A percentile compares a stretch with the other conserved stretches of the same genome.
Conservation (phyloP, 2,888 invertebrate species). For the Troides oblongomaculatus region DNA sequence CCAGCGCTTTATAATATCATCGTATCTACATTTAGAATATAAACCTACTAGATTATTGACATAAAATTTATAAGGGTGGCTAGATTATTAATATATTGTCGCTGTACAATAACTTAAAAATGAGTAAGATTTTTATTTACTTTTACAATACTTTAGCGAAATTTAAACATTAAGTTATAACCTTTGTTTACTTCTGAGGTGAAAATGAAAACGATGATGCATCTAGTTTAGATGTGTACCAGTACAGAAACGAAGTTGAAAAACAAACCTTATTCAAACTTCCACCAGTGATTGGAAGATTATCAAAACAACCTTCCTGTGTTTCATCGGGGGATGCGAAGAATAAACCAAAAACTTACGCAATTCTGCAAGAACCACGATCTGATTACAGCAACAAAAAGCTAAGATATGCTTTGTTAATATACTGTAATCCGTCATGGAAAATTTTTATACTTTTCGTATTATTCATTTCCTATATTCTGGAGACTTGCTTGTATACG, state of each 20-base stretch:
- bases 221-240: conserved; percentile 53
- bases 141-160: not conserved
- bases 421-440: conserved; percentile 66
- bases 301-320: conserved; percentile 34
- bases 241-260: conserved; percentile 49
- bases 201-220: conserved; percentile 35
- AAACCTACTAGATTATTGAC: conserved; percentile 27
- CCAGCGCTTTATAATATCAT: not conserved
- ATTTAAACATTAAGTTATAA: not conserved
- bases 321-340: conserved; percentile 44
- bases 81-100: conserved; percentile 18
- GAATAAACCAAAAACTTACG: conserved; percentile 59
- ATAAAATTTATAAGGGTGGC: not conserved
- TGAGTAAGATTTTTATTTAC: conserved; percentile 29
- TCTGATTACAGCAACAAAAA: conserved; percentile 60
- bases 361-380: conserved; percentile 63
- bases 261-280: conserved; percentile 44
- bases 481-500: conserved; percentile 66
- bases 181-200: conserved; percentile 1
- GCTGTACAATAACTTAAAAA: conserved; percentile 32
- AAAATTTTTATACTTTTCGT: conserved; percentile 58
- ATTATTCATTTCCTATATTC: conserved; percentile 58
- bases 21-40: not conserved
- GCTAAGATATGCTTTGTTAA: conserved; percentile 56
- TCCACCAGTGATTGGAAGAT: conserved; percentile 32